phyloP scores from a whole-genome alignment of 2,113 vertebrate species.

The Microcebus lehilahytsara region DNA sequence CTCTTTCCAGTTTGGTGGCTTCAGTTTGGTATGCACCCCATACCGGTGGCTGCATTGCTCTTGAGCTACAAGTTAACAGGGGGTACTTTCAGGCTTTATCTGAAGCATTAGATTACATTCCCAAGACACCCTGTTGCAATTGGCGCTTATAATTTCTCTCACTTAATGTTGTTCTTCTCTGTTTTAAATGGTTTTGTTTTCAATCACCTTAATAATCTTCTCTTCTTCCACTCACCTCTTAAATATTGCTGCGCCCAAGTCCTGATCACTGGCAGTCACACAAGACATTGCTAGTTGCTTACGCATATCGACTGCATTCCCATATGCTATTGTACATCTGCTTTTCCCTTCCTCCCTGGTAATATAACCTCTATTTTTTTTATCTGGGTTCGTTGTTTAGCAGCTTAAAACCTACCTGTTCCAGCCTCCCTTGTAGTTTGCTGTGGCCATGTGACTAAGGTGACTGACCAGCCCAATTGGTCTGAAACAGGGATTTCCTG shows the following conservation, averaged over 20 bases:
- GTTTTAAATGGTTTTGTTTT: background rate
- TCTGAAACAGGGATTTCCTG: background rate
- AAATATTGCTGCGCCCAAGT: background rate
- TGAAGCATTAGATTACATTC: background rate
- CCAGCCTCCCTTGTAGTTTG: background rate
- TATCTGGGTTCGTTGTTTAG: background rate
- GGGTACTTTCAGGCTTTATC: background rate
- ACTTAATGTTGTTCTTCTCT: background rate
- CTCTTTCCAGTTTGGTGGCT: background rate
- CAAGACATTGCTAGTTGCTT: background rate
- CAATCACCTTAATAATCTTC: background rate
- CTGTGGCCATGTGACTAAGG: background rate
- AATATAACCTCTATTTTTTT: background rate
- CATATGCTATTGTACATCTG: accelerated
- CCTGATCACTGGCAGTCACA: background rate
- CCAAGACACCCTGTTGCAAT: background rate
- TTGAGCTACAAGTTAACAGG: background rate
- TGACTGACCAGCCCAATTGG: background rate
- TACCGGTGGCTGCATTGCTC: background rate
- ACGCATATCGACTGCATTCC: too few relatives aligned
- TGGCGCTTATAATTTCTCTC: background rate
- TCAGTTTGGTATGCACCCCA: background rate
- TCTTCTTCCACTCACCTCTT: background rate
- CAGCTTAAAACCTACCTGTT: background rate
- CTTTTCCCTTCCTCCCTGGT: background rate